Evolutionary conservation across 2,797 vertebrate genomes (phyloP).

Genomic region (Eulemur rubriventer): DNA sequence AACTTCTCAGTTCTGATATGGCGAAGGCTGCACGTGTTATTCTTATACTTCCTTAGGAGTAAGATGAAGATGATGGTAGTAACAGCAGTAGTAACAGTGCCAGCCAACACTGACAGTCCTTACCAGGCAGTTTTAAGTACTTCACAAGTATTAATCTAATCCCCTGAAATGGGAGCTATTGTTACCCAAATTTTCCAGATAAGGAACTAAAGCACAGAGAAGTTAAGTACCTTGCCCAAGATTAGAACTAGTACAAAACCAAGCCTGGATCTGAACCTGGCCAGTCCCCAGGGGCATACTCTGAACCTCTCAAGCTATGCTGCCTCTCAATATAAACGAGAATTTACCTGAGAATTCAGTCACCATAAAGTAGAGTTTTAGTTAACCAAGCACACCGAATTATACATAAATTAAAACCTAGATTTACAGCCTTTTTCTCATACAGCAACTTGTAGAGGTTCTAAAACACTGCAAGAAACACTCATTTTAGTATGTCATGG

Average conservation of each 20-base stretch:
- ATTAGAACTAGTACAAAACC: background rate
- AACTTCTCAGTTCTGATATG: background rate
- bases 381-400: background rate
- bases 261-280: background rate
- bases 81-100: fast-evolving
- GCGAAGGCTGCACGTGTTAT: background rate
- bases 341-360: background rate
- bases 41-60: background rate
- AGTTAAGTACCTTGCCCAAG: background rate
- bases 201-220: background rate
- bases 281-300: background rate
- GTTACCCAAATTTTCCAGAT: background rate
- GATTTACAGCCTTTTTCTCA: background rate
- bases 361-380: background rate
- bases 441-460: background rate
- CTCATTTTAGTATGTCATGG: background rate
- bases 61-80: background rate
- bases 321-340: background rate
- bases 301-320: background rate
- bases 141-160: background rate
- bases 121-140: background rate
- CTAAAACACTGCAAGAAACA: background rate
- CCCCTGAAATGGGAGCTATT: background rate
- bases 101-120: background rate
- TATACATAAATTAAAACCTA: background rate